phyloP scores from a whole-genome alignment of 2,888 invertebrate genomes.

The Ephialtes manifestator region DNA sequence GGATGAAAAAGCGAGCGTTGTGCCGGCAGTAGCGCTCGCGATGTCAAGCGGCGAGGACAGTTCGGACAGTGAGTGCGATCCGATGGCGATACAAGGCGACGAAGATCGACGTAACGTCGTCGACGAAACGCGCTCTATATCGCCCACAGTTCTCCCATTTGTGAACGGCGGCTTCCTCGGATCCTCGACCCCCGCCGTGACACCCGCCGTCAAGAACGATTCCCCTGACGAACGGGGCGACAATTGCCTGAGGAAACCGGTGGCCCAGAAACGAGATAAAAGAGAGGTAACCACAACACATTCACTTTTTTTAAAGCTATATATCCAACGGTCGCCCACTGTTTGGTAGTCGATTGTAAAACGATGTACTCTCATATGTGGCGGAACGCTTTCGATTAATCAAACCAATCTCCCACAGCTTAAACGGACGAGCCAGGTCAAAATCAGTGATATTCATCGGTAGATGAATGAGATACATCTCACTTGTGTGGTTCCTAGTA shows the following conservation, averaged over 20 bases:
- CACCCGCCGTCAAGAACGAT: constrained; percentile 33
- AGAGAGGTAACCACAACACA: constrained; percentile 52
- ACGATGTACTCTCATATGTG: background rate
- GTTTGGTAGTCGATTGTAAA: background rate
- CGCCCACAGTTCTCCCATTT: constrained; percentile 56
- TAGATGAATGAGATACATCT: too few relatives aligned
- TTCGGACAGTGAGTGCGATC: constrained; percentile 78
- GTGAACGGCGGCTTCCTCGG: constrained; percentile 58
- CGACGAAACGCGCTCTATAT: constrained; percentile 63
- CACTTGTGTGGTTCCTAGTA: too few relatives aligned
- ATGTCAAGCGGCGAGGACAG: constrained; percentile 83
- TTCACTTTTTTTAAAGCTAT: constrained; percentile 10
- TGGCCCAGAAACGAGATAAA: constrained; percentile 53
- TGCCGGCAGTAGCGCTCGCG: constrained; percentile 79
- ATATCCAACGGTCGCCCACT: background rate
- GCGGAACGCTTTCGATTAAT: background rate
- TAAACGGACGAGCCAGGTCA: background rate
- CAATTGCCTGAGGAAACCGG: constrained; percentile 16
- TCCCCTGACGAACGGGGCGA: constrained; percentile 28
- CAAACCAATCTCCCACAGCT: background rate
- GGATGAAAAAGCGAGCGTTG: constrained; percentile 57
- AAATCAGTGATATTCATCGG: too few relatives aligned
- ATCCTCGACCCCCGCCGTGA: constrained; percentile 60
- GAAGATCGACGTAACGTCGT: constrained; percentile 46
- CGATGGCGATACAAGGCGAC: constrained; percentile 64